Percentiles rank a stretch among this genome's conserved stretches.
These are phyloP conservation scores for Craseonycteris thonglongyai DNA, from an alignment of 2,113 vertebrate genomes.

Conservation along the genomic window DNA sequence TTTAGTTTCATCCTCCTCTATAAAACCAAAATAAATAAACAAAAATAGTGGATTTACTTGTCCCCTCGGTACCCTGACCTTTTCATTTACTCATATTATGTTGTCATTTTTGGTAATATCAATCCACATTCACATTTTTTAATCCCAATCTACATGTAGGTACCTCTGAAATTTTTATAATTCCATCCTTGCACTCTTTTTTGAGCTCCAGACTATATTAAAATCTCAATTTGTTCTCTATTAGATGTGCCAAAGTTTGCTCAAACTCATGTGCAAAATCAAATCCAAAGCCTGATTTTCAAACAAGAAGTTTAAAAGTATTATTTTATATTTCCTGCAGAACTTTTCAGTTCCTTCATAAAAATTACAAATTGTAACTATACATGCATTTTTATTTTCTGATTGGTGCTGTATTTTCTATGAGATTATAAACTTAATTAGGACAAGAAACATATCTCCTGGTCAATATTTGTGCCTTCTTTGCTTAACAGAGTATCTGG, in stretches of 20 bases:
- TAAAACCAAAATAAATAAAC: background rate
- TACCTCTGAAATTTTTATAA: background rate
- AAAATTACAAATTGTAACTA: background rate
- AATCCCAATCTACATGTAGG: background rate
- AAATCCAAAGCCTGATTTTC: background rate
- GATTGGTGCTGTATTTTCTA: too few species aligned
- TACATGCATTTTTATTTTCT: background rate
- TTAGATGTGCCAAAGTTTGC: background rate
- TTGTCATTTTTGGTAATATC: background rate
- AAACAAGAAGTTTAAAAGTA: background rate
- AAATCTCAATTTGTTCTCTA: background rate
- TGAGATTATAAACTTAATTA: too few species aligned
- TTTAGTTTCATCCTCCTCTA: background rate
- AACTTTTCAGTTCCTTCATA: background rate
- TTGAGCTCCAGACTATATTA: fast-evolving
- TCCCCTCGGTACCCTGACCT: fast-evolving
- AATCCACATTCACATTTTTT: background rate
- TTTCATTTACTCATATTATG: background rate
- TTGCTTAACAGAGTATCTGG: too few species aligned
- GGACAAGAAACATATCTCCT: too few species aligned
- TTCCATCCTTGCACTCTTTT: background rate
- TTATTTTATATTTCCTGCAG: background rate
- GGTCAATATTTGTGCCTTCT: too few species aligned
- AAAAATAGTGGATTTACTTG: background rate
- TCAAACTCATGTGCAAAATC: background rate